Evolutionary conservation across 2,797 vertebrate genomes (phyloP).

Genomic region (Sebastes reedi): DNA sequence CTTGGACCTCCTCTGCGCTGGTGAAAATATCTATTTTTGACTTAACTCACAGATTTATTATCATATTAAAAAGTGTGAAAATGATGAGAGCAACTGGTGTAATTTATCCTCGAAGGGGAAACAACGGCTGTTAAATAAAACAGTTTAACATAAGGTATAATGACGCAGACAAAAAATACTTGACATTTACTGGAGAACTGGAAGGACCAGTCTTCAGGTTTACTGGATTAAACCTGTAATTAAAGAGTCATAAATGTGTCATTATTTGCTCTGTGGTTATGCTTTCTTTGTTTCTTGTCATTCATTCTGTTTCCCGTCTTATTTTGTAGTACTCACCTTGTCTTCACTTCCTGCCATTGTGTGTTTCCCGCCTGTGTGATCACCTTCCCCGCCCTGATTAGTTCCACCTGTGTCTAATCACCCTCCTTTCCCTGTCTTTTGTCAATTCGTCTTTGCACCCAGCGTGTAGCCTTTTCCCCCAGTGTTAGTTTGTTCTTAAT

Average conservation of each 20-base stretch:
- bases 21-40: background rate
- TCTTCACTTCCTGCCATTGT: background rate
- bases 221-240: background rate
- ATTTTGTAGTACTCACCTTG: background rate
- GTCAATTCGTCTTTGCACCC: background rate
- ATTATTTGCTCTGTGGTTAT: background rate
- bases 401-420: background rate
- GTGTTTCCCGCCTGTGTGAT: background rate
- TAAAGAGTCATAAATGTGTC: background rate
- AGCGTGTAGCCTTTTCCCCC: background rate
- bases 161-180: background rate
- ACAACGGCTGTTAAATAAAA: background rate
- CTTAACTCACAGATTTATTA: background rate
- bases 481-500: background rate
- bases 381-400: background rate
- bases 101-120: background rate
- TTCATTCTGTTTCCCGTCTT: background rate
- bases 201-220: background rate
- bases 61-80: background rate
- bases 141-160: background rate
- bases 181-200: background rate
- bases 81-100: background rate
- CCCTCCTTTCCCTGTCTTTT: background rate
- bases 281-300: background rate
- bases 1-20: background rate